Evolutionary conservation across 1,140 invertebrate species (phyloP).

Genomic region (Bathynomus jamesi): DNA sequence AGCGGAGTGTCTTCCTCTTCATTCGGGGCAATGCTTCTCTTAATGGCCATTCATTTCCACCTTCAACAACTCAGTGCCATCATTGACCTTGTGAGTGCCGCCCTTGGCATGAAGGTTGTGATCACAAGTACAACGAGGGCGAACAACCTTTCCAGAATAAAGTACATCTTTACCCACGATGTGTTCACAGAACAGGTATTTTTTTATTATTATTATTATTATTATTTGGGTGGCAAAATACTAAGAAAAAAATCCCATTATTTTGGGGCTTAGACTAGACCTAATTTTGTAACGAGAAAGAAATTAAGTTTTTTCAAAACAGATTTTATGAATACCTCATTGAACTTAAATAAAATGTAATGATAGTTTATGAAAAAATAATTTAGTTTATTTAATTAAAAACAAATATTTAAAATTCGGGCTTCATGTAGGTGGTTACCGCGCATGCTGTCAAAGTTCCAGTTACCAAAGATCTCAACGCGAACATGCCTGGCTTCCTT

Average conservation of each 20-base stretch:
- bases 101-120: conserved; percentile 84
- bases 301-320: no score
- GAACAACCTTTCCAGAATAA: conserved; percentile 82
- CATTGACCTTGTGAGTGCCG: conserved; percentile 84
- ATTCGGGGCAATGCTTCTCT: conserved; percentile 91
- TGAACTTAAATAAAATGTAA: no score
- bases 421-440: conserved; percentile 74
- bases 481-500: conserved; percentile 80
- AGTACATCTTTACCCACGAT: conserved; percentile 92
- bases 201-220: no score
- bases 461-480: conserved; percentile 81
- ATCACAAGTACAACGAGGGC: conserved; percentile 59
- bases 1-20: conserved; percentile 41
- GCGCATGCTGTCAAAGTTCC: conserved; percentile 91
- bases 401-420: no score
- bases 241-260: no score
- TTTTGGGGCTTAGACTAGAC: no score
- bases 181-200: conserved; percentile 74
- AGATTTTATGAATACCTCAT: no score
- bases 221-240: no score
- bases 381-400: no score
- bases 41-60: conserved; percentile 95
- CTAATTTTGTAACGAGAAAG: no score
- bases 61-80: conserved; percentile 80
- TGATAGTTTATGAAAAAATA: no score